phyloP scores from a whole-genome alignment of 2,888 invertebrate genomes.

The Malthinus flaveolus region DNA sequence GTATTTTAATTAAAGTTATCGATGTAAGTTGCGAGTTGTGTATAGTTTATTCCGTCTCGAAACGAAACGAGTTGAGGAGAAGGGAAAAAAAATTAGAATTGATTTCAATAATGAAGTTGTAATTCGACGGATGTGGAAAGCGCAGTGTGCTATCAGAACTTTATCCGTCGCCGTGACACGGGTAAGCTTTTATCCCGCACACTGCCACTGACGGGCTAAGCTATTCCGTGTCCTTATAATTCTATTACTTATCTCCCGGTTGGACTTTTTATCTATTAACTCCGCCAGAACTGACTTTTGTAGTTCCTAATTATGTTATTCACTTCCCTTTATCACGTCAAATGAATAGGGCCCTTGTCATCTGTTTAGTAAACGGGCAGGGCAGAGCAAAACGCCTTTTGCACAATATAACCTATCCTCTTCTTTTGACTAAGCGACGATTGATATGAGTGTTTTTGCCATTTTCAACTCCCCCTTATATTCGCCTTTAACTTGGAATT shows the following conservation, averaged over 20 bases:
- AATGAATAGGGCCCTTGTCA: conserved; percentile 34
- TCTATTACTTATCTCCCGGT: conserved; percentile 51
- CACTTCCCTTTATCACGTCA: conserved; percentile 39
- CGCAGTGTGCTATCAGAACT: conserved; percentile 24
- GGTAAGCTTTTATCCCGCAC: conserved; percentile 40
- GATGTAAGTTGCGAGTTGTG: too few species aligned
- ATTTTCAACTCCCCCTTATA: conserved; percentile 14
- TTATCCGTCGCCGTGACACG: conserved; percentile 36
- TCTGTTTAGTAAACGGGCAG: conserved; percentile 29
- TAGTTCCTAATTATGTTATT: conserved; percentile 51
- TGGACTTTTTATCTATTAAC: conserved; percentile 54
- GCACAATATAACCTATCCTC: conserved; percentile 10
- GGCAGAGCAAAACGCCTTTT: conserved; percentile 17
- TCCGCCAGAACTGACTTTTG: conserved; percentile 49
- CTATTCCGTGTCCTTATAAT: conserved; percentile 49
- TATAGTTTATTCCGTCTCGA: too few species aligned
- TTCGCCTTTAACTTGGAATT: conserved; percentile 20
- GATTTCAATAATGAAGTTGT: conserved; percentile 39
- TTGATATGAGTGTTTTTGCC: conserved; percentile 26
- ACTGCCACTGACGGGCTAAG: conserved; percentile 37
- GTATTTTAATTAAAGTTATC: too few species aligned
- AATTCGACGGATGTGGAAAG: conserved; percentile 33
- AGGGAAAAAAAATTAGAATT: background rate
- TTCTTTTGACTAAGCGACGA: conserved; percentile 29
- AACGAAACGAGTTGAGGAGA: background rate